Evolutionary conservation across 1,140 invertebrate genomes (phyloP).

Genomic region (Lethrus apterus): DNA sequence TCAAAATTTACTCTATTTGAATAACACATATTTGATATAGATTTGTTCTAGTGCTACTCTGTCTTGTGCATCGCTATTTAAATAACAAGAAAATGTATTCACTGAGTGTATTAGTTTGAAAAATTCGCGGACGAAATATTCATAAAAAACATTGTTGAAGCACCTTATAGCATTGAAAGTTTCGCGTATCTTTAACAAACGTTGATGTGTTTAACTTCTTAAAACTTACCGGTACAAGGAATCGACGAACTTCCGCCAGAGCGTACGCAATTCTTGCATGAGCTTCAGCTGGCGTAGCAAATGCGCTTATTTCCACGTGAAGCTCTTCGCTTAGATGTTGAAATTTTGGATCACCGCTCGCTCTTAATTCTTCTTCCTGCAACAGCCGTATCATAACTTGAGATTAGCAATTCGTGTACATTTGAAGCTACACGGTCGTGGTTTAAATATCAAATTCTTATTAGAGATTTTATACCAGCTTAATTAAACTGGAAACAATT

Average conservation of each 20-base stretch:
- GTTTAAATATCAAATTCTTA: neutral
- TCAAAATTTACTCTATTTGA: too few species aligned
- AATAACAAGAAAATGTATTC: too few species aligned
- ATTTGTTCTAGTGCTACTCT: too few species aligned
- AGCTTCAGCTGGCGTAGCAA: slow-evolving; percentile 83
- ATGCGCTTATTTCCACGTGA: slow-evolving; percentile 86
- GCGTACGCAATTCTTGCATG: slow-evolving; percentile 87
- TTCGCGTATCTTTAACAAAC: too few species aligned
- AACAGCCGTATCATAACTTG: slow-evolving; percentile 22
- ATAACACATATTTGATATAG: too few species aligned
- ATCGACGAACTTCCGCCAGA: slow-evolving; percentile 60
- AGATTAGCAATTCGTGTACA: neutral
- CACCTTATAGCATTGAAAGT: too few species aligned
- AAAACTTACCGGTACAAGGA: slow-evolving; percentile 39
- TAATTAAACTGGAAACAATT: too few species aligned
- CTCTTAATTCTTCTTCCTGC: slow-evolving; percentile 82
- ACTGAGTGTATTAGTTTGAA: too few species aligned
- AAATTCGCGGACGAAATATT: too few species aligned
- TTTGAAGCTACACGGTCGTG: neutral
- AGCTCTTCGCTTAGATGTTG: slow-evolving; percentile 87
- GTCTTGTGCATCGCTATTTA: too few species aligned
- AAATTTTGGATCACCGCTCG: slow-evolving; percentile 84
- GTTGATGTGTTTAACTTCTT: too few species aligned
- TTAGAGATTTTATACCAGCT: neutral
- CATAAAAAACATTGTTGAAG: too few species aligned